Percentiles rank a stretch among this genome's conserved stretches.
Conservation (phyloP, 2,113 vertebrate species). For the Stigmatopora argus region DNA sequence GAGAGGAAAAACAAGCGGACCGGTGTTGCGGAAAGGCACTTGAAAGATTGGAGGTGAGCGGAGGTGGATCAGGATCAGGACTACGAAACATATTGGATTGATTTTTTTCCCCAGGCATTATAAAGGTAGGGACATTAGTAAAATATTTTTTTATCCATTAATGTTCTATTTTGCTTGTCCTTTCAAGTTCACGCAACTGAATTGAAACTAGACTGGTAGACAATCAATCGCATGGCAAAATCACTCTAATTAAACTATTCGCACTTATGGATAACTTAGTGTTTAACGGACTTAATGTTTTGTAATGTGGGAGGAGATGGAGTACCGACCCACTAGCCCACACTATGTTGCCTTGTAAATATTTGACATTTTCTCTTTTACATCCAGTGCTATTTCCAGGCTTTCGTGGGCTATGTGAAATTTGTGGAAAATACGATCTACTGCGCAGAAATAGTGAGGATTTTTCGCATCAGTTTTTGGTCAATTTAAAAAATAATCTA, state of each 20-base stretch:
- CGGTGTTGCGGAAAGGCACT: conserved; percentile 47
- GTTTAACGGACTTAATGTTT: neutral
- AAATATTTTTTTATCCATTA: neutral
- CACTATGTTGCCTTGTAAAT: neutral
- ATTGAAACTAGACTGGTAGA: neutral
- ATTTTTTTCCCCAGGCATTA: neutral
- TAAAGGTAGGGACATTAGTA: conserved; percentile 39
- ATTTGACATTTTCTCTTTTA: neutral
- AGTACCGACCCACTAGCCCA: neutral
- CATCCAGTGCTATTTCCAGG: neutral
- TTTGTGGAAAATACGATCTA: neutral
- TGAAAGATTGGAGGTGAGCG: conserved; percentile 24
- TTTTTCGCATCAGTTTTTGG: neutral
- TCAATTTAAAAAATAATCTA: too few relatives aligned
- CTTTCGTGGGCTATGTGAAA: neutral
- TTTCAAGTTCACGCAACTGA: too few relatives aligned
- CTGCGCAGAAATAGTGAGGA: neutral
- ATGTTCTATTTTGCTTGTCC: neutral
- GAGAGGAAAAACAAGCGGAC: conserved; percentile 68
- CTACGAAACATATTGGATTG: conserved; percentile 28
- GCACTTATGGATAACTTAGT: neutral
- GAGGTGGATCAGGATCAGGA: conserved; percentile 19
- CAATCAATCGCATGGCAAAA: neutral
- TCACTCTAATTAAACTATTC: neutral
- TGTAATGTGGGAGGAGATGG: neutral